These are phyloP conservation scores for Otocyon megalotis DNA, from an alignment of 2,113 vertebrate species.

Conservation along the genomic window DNA sequence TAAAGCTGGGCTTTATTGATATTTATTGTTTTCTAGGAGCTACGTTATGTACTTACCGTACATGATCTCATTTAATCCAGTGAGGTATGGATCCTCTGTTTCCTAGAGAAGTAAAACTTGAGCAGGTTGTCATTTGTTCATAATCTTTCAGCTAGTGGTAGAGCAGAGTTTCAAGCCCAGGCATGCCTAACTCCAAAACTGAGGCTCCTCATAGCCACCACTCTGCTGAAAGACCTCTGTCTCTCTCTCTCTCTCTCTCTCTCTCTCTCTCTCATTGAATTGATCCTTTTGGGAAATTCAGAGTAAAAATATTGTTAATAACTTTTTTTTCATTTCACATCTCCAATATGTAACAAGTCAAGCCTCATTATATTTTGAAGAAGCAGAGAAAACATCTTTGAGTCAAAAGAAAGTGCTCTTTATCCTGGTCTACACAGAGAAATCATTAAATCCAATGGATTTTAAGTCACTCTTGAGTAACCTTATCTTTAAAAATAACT, in stretches of 20 bases:
- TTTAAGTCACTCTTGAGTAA: conserved; percentile 50
- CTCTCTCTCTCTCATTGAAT: not conserved
- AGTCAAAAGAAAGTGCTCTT: conserved; percentile 75
- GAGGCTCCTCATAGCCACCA: not conserved
- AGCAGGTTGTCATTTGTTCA: not conserved
- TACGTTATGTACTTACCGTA: not conserved
- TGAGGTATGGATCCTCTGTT: not conserved
- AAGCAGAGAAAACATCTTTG: conserved; percentile 70
- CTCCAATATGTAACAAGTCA: not conserved
- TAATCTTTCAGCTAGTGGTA: not conserved
- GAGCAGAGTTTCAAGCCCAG: not conserved
- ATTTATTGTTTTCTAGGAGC: not conserved
- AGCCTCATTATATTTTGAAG: conserved; percentile 46
- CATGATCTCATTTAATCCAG: not conserved
- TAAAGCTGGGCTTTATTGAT: not conserved
- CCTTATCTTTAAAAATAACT: conserved; percentile 67
- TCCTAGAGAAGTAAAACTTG: not conserved
- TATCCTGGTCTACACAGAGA: conserved; percentile 50
- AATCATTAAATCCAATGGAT: conserved; percentile 29
- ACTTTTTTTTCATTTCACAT: conserved; percentile 31
- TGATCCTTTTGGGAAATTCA: conserved; percentile 23
- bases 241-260: not conserved
- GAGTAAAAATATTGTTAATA: not conserved
- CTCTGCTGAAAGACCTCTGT: not conserved
- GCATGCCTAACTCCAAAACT: not conserved